Base-by-base conservation (phyloP, 2,797 vertebrate genomes). In the Mico argentatus region DNA sequence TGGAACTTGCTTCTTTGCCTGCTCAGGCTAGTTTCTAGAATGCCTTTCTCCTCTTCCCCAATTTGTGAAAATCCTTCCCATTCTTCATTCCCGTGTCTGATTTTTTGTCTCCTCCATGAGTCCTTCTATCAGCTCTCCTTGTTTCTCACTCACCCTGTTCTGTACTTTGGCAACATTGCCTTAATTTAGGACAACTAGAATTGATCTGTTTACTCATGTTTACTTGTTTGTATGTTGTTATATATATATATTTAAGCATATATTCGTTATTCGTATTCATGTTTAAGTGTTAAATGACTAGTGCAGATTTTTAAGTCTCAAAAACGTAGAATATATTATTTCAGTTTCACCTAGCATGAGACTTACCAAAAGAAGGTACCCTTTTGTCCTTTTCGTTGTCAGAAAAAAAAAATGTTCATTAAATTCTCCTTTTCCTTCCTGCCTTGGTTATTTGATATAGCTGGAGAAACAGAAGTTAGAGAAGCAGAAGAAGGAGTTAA, bases 401-500 rank as follows among this genome's bases (percentile, higher is more conserved):
- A 20, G 57, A 76, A 96, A 76, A 86, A 48, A 48, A 48, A 86
- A 95, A 41, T 92, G 96, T 81, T 87, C 52, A 91, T 92, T 91
- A 59, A 89, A 61, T 88, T 82, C 13, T 95, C 46, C 7, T 87
- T 83, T 93, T 94, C 20, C 11, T n/a, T 67, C 72, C 55, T 64
- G 6, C 86, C 79, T 20, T 87, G 87, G 20, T 80, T 97, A 46
- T 97, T 91, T 96, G 36, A 86, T 95, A 33, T 92, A 99, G 99
- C 98, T 99, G 55, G 99, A 99, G 97, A 99, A 99, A 98, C 96
- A 99, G 61, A 98, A 96, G 85, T 50, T 27, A 14, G 96, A 98
- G 97, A 99, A 99, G 98, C 96, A 99, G 52, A 99, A 98, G 96
- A 99, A 98, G 87, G 99, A 99, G 92, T 97, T 92, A 10, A 98